Base-by-base conservation (phyloP, 2,113 vertebrate genomes). In the Melanerpes formicivorus region DNA sequence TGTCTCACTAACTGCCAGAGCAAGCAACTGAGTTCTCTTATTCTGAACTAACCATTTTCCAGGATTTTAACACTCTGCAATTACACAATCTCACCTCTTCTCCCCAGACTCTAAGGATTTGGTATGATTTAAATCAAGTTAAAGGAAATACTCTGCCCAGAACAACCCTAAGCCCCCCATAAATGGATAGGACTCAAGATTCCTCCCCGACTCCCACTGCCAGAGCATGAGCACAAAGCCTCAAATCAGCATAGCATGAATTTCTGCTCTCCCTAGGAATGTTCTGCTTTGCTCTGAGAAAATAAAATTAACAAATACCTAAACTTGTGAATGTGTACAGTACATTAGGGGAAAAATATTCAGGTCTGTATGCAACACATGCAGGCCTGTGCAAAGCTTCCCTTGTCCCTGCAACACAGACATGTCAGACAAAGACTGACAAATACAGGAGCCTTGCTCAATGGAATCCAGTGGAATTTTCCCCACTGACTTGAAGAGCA, bases 251-350 rank as follows among this genome's bases (percentile, higher is more conserved):
- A 46, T 15, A 69, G 72, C 94, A 95, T 87, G 80, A 87, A 30
- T 42, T 92, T 85, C 91, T 93, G 78, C 69, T 85, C 79, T 34
- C 88, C 83, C 84, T 87, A 82, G 90, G 66, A 40, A 40, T 56
- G 85, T 88, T 86, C 87, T 92, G 72, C 86, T 86, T 92, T 91
- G 79, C 74, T 90, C 14, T 21, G 65, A 85, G 65, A 87, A 96
- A 95, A n/a, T 67, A 72, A 93, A 95, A 55, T 16, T 17, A 94
- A 95, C 90, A 90, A 95, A 93, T 71, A 88, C 30, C 90, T 96
- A 93, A 95, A 79, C 67, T 69, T 72, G 69, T 79, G 84, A 93
- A 90, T 78, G 82, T 65, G 74, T 79, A 66, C 88, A 91, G 65
- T 75, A 84, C 62, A 48, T 46, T 12, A 56, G 42, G 30, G 89